Evolutionary conservation across 2,888 invertebrate genomes (phyloP).

Genomic region (Ormyrus pomaceus): DNA sequence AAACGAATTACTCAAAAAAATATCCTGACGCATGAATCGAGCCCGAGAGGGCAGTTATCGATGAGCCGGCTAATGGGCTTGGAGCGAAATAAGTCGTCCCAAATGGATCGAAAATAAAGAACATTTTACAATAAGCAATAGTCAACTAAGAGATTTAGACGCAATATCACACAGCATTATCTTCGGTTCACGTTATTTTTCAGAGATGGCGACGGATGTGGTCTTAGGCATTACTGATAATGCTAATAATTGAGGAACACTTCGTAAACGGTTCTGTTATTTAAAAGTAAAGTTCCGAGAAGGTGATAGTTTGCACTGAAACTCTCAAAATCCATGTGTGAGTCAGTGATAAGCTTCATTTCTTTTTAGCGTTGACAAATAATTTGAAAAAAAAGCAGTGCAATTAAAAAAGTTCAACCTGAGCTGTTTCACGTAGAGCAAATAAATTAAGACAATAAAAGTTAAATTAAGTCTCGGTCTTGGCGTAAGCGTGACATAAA

Average conservation of each 20-base stretch:
- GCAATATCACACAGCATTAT: background rate
- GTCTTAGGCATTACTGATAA: background rate
- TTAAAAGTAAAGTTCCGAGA: constrained; percentile 43
- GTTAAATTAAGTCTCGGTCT: too few relatives aligned
- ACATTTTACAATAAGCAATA: background rate
- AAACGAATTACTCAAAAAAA: constrained; percentile 48
- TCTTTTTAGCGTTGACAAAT: too few relatives aligned
- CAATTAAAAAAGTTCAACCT: too few relatives aligned
- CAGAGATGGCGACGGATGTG: too few relatives aligned
- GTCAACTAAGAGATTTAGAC: background rate
- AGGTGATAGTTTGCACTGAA: constrained; percentile 19
- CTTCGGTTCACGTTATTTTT: constrained; percentile 6
- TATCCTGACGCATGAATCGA: constrained; percentile 12
- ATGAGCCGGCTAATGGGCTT: constrained; percentile 38
- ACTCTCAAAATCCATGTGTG: constrained; percentile 30
- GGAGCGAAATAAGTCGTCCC: background rate
- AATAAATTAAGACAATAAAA: too few relatives aligned
- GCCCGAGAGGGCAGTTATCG: constrained; percentile 36
- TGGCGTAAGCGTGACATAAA: constrained; percentile 19
- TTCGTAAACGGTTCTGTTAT: constrained; percentile 7
- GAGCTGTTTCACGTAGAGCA: too few relatives aligned
- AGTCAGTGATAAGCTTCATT: constrained; percentile 44
- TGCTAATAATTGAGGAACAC: constrained; percentile 20
- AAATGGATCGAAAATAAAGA: background rate
- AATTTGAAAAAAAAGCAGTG: too few relatives aligned